These are phyloP conservation scores for Eurytoma californica DNA, from an alignment of 2,888 invertebrate genomes.

Conservation along the genomic window DNA sequence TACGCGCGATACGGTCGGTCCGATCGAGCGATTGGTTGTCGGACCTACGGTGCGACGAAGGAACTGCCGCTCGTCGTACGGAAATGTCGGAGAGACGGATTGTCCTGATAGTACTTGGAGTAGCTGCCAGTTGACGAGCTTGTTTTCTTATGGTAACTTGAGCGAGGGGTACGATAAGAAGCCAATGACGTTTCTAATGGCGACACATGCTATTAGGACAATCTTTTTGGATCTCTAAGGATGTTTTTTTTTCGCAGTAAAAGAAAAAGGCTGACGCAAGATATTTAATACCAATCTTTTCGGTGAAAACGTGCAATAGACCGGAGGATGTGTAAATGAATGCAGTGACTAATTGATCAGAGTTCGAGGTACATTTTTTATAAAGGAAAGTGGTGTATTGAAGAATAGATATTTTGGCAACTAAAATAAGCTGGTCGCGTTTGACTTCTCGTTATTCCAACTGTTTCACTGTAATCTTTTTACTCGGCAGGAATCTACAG, in stretches of 20 bases:
- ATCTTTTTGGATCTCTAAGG: constrained; percentile 2
- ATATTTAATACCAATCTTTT: constrained; percentile 46
- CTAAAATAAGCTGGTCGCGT: constrained; percentile 32
- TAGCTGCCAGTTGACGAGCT: too few relatives aligned
- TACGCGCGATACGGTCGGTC: not conserved
- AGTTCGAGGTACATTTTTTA: constrained; percentile 46
- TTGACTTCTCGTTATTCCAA: constrained; percentile 46
- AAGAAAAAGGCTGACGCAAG: not conserved
- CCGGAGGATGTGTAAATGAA: constrained; percentile 11
- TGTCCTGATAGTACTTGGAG: not conserved
- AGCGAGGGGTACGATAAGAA: not conserved
- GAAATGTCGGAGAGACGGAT: not conserved
- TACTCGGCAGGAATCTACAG: constrained; percentile 55
- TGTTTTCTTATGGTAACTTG: not conserved
- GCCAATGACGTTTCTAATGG: constrained; percentile 17
- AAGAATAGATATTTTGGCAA: constrained; percentile 18
- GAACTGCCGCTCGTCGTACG: not conserved
- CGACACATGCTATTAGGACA: constrained; percentile 12
- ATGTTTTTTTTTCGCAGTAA: constrained; percentile 8
- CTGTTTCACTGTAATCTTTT: constrained; percentile 45
- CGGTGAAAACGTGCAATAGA: constrained; percentile 50
- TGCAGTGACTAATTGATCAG: constrained; percentile 23
- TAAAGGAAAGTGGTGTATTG: constrained; percentile 20
- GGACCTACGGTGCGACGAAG: not conserved
- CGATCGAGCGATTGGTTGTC: not conserved